Conservation (phyloP, 2,888 invertebrate genomes). For the Rhagonycha fulva region DNA sequence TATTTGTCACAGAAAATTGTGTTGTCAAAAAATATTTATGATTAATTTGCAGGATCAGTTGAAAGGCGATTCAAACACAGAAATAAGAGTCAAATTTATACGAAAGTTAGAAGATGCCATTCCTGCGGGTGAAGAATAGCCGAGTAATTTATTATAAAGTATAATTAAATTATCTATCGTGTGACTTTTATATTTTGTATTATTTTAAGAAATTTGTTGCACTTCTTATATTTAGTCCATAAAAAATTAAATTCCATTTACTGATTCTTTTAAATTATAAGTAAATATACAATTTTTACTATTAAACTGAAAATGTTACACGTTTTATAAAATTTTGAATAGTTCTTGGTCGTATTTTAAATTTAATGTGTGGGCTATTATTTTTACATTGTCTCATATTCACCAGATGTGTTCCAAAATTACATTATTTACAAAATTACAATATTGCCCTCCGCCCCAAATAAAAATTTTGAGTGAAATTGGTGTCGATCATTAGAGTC, state of each 20-base stretch:
- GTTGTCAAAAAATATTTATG: neutral
- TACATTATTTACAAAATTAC: too few species aligned
- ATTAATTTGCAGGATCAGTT: constrained; percentile 77
- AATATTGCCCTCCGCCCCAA: too few species aligned
- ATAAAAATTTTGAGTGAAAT: too few species aligned
- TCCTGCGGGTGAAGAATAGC: constrained; percentile 96
- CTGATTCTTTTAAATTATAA: too few species aligned
- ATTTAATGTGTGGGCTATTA: too few species aligned
- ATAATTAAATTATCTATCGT: neutral
- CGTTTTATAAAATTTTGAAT: too few species aligned
- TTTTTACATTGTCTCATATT: too few species aligned
- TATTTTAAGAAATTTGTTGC: neutral
- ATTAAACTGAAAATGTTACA: too few species aligned
- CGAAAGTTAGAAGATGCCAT: constrained; percentile 95
- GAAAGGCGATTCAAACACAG: constrained; percentile 92
- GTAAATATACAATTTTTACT: too few species aligned
- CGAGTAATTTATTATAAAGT: constrained; percentile 15
- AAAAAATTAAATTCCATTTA: neutral
- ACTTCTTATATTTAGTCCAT: neutral
- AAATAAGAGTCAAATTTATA: constrained; percentile 92
- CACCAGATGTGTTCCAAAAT: too few species aligned
- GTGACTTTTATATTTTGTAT: neutral
- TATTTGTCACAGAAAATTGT: constrained; percentile 23
- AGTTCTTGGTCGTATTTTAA: too few species aligned
- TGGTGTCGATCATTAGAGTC: too few species aligned